Evolutionary conservation across 2,797 vertebrate genomes (phyloP).

Genomic region (Enteromius viviparus): DNA sequence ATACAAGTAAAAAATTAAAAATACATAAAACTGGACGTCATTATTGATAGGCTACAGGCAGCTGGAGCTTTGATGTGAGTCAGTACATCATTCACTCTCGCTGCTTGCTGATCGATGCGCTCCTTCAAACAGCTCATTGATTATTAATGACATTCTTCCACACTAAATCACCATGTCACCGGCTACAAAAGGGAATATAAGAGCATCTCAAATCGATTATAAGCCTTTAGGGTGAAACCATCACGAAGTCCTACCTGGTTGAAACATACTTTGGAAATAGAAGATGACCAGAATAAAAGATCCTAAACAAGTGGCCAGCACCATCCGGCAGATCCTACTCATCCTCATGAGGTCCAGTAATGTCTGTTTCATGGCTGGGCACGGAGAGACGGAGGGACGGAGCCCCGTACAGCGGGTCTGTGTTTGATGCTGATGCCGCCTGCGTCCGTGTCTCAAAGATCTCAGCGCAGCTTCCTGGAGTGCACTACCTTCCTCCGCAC

Average conservation of each 20-base stretch:
- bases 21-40: background rate
- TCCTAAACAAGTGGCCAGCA: constrained; percentile 94
- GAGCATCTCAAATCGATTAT: background rate
- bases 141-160: constrained; percentile 52
- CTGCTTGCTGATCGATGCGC: constrained; percentile 17
- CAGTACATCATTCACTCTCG: constrained; percentile 10
- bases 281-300: constrained; percentile 98
- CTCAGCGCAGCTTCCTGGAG: constrained; percentile 66
- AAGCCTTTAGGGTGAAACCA: constrained; percentile 33
- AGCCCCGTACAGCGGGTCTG: constrained; percentile 58
- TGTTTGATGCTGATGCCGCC: constrained; percentile 66
- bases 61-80: background rate
- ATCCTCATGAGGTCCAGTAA: constrained; percentile 95
- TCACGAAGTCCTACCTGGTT: constrained; percentile 89
- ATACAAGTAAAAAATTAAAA: background rate
- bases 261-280: constrained; percentile 99
- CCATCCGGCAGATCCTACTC: constrained; percentile 95
- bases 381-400: constrained; percentile 42
- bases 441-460: constrained; percentile 69
- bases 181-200: constrained; percentile 1
- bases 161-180: constrained; percentile 22
- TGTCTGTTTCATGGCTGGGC: constrained; percentile 89
- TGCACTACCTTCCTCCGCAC: constrained; percentile 67
- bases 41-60: background rate
- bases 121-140: constrained; percentile 40